Evolutionary conservation across 2,113 vertebrate species (phyloP).

Genomic region (Phoxinus phoxinus): DNA sequence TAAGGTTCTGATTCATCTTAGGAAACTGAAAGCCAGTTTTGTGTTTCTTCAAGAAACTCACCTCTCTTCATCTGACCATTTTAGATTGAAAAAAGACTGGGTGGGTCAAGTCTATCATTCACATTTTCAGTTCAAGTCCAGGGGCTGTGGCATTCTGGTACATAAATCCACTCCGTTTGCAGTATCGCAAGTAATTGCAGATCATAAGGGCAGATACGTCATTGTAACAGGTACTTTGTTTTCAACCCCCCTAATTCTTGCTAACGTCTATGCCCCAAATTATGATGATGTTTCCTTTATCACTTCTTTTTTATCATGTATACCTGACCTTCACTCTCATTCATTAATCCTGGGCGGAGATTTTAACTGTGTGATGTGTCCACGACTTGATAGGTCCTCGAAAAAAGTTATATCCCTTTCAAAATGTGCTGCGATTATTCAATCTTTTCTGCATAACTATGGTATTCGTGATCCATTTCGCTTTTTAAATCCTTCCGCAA

Average conservation of each 20-base stretch:
- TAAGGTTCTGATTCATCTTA: slow-evolving; percentile 11
- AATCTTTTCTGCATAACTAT: neutral
- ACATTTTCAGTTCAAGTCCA: neutral
- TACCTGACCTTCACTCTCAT: too few species aligned
- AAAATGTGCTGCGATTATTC: neutral
- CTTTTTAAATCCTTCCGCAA: too few species aligned
- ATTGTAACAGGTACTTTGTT: too few species aligned
- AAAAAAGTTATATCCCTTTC: neutral
- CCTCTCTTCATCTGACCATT: neutral
- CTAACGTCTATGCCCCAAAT: too few species aligned
- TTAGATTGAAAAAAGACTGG: slow-evolving; percentile 7
- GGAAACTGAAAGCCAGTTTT: neutral
- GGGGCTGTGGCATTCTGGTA: neutral
- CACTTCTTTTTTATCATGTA: too few species aligned
- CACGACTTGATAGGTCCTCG: too few species aligned
- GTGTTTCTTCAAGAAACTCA: neutral
- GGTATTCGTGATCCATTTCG: too few species aligned
- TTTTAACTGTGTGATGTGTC: too few species aligned
- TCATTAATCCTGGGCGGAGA: too few species aligned
- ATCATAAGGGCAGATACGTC: too few species aligned
- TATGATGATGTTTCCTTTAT: too few species aligned
- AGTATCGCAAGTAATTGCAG: neutral
- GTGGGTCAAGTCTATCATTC: neutral
- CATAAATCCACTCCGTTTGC: neutral
- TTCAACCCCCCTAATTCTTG: too few species aligned